Conservation (phyloP, 2,797 vertebrate genomes). For the Lateolabrax maculatus region DNA sequence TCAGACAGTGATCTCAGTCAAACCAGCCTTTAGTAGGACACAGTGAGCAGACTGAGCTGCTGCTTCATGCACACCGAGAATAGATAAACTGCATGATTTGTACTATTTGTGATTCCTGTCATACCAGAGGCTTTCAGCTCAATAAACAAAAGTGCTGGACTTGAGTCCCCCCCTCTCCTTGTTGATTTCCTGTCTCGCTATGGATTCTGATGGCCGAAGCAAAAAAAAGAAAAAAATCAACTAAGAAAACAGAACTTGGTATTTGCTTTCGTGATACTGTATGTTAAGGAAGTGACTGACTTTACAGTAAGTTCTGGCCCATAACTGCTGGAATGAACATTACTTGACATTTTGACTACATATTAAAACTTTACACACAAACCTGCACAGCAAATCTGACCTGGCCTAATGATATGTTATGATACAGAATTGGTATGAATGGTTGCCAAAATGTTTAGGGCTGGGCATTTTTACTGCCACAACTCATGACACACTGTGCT, state of each 20-base stretch:
- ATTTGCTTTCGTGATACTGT: slow-evolving; percentile 30
- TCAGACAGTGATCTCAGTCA: slow-evolving; percentile 70
- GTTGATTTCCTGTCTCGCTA: slow-evolving; percentile 69
- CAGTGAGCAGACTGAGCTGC: slow-evolving; percentile 48
- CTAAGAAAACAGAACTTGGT: slow-evolving; percentile 46
- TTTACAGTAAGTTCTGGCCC: background rate
- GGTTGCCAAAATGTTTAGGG: background rate
- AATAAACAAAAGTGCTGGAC: slow-evolving; percentile 69
- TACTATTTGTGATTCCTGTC: slow-evolving; percentile 71
- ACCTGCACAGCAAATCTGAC: background rate
- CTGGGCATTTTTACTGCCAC: background rate
- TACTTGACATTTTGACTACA: background rate
- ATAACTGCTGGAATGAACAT: background rate
- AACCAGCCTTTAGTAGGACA: slow-evolving; percentile 34
- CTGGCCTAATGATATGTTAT: background rate
- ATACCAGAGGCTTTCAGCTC: slow-evolving; percentile 72
- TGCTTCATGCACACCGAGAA: slow-evolving; percentile 54
- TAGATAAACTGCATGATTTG: slow-evolving; percentile 58
- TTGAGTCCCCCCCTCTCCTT: slow-evolving; percentile 35
- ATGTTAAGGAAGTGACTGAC: slow-evolving; percentile 5
- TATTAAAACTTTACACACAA: background rate
- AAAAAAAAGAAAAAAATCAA: slow-evolving; percentile 19
- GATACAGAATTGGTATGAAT: background rate
- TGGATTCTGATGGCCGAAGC: slow-evolving; percentile 25
- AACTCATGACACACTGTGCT: background rate